Evolutionary conservation across 2,888 invertebrate species (phyloP).

Genomic region (Rhamnusium bicolor): DNA sequence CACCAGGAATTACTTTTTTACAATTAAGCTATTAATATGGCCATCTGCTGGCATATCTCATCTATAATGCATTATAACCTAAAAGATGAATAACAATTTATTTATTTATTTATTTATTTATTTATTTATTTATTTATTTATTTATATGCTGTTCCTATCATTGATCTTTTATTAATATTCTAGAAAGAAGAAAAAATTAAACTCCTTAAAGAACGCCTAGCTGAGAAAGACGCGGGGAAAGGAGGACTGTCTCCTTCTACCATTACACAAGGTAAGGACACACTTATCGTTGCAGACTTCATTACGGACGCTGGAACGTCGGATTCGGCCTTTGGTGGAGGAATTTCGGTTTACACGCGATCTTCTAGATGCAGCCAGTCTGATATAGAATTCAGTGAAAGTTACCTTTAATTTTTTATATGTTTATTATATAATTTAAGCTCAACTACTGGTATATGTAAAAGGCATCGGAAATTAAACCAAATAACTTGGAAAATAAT

Average conservation of each 20-base stretch:
- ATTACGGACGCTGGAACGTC: slow-evolving; percentile 85
- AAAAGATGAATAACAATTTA: no score
- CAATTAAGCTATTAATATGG: no score
- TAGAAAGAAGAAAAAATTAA: slow-evolving; percentile 94
- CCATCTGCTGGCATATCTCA: no score
- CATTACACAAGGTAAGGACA: slow-evolving; percentile 84
- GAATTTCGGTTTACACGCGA: slow-evolving; percentile 82
- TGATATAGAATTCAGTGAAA: slow-evolving; percentile 91
- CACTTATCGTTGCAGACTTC: slow-evolving; percentile 82
- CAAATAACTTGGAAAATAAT: no score
- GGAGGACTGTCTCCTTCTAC: slow-evolving; percentile 67
- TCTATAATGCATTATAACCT: no score
- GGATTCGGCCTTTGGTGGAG: slow-evolving; percentile 81
- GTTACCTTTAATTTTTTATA: slow-evolving; percentile 78
- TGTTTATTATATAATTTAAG: not conserved
- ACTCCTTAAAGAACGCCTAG: slow-evolving; percentile 84
- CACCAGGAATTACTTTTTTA: no score
- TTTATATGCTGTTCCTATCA: no score
- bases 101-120: no score
- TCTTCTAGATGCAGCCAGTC: slow-evolving; percentile 89
- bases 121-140: no score
- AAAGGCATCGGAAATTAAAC: no score
- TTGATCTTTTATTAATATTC: not conserved
- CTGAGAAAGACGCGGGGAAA: slow-evolving; percentile 80
- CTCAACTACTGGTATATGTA: no score